Base-by-base conservation (phyloP, 2,888 invertebrate genomes). In the Seira ritae region DNA sequence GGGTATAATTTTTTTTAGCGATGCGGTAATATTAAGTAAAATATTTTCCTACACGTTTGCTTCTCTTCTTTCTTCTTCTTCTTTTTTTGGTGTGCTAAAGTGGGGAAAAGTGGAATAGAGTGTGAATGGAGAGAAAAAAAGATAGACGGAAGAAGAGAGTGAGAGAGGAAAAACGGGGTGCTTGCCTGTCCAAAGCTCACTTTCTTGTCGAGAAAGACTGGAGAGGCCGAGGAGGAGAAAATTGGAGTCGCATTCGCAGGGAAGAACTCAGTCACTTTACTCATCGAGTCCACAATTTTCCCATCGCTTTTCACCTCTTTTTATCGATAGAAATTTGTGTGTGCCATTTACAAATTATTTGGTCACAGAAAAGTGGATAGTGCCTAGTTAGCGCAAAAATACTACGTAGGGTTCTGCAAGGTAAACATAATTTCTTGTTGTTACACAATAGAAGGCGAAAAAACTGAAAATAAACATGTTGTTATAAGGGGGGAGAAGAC, bases 141-240 rank as follows among this genome's bases (percentile, higher is more conserved):
- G 55, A 55, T n/a, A 55, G 55, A 55, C n/a, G 55, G 55, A 55
- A 55, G 55, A 55, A 55, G 17, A 55, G 17, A 12, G 15, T 12
- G 15, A 55, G 12, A 55, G 55, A 55, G 55, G 55, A 55, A 55
- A 55, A 55, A 55, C 55, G 55, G 55, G 55, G 55, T 55, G 55
- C 55, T 55, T 55, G 55, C 55, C 55, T n/a, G 55, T 55, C 55
- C 17, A 55, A 55, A 55, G 55, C 55, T 55, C 55, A 55, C 55
- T 55, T 55, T 55, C 55, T 55, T 55, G 15, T 55, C 55, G 55
- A 55, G 55, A 55, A 55, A 55, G 55, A 55, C 55, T 31, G 55
- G 55, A 55, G 55, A 55, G 55, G 17, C n/a, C 17, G 55, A 55
- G 12, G 17, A 12, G 55, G 55, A 55, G 55, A 17, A 6, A 55